Percentiles rank a stretch among this genome's conserved stretches.
Evolutionary conservation across 2,797 vertebrate species (phyloP).

Genomic region (Eupleurogrammus muticus): DNA sequence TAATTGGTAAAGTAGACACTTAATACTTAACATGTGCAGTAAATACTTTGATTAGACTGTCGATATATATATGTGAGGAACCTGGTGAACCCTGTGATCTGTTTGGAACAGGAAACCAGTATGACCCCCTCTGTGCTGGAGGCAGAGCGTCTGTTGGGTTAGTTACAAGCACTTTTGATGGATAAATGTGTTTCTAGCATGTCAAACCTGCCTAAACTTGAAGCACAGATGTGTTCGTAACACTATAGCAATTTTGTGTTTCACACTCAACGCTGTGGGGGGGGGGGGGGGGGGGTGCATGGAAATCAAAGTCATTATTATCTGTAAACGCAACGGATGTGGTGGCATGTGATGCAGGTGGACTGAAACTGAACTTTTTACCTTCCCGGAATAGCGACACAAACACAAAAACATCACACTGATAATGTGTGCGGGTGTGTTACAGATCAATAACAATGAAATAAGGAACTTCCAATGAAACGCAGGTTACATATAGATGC

Average conservation of each 20-base stretch:
- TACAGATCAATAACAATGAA: too few relatives aligned
- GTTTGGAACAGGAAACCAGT: not conserved
- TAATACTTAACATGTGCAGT: not conserved
- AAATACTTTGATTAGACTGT: not conserved
- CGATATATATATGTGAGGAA: not conserved
- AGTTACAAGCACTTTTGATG: slow-evolving; percentile 1
- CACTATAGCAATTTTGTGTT: not conserved
- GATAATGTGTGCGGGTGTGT: too few relatives aligned
- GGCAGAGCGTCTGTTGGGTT: not conserved
- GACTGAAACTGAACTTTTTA: too few relatives aligned
- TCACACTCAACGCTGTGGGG: not conserved
- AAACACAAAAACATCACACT: too few relatives aligned
- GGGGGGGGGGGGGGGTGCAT: too few relatives aligned
- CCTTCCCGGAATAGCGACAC: too few relatives aligned
- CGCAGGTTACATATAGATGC: too few relatives aligned
- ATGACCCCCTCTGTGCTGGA: not conserved
- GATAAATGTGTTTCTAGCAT: not conserved
- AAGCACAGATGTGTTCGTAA: slow-evolving; percentile 3
- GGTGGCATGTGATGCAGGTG: too few relatives aligned
- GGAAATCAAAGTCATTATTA: slow-evolving; percentile 2
- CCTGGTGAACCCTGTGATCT: not conserved
- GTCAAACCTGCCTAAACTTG: slow-evolving; percentile 18
- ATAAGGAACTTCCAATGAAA: too few relatives aligned
- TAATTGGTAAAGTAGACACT: not conserved
- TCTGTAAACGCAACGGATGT: too few relatives aligned